Evolutionary conservation across 2,888 invertebrate genomes (phyloP), one percentile per base, ranked within the genome.

Genomic region (Lathronympha strigana): DNA sequence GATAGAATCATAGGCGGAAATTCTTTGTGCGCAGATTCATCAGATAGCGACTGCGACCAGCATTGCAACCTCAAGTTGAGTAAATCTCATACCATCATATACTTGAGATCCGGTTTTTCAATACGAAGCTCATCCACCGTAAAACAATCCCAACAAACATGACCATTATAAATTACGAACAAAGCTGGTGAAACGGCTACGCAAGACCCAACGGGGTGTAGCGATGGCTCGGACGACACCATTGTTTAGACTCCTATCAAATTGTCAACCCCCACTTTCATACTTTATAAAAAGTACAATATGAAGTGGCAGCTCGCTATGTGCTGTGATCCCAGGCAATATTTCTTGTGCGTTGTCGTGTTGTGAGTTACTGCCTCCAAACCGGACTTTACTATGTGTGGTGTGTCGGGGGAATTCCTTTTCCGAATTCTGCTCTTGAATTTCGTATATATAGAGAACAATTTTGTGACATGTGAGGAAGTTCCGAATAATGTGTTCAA

Each of bases 121-220:
- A 82, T 82, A 78, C 72, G 69, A 76, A 75, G 66, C 53, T 77
- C 84, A 87, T 67, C 72, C 72, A 82, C 81, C 87, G 82, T 88
- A 78, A 80, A 86, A 85, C 81, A 83, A 88, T 79, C 74, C 68
- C 81, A 74, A 69, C 77, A 82, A 81, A 85, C 81, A 87, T 82
- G 81, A 77, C 80, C 81, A 82, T 87, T 83, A 82, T 76, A 79
- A 80, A 82, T 83, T 83, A 83, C 72, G 81, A 78, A 84, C 86
- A 85, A 86, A 84, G 82, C 76, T 77, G 79, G 89, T 87, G 90
- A 89, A 88, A 89, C 80, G 73, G 77, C 86, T 83, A 75, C 86
- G 89, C 90, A 91, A 91, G 68, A 84, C 68, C 75, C 90, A 90
- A 85, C 91, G 79, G 80, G 80, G 77, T 88, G 87, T 87, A 74